Conservation (phyloP, 2,113 vertebrate genomes). For the Prionailurus viverrinus region DNA sequence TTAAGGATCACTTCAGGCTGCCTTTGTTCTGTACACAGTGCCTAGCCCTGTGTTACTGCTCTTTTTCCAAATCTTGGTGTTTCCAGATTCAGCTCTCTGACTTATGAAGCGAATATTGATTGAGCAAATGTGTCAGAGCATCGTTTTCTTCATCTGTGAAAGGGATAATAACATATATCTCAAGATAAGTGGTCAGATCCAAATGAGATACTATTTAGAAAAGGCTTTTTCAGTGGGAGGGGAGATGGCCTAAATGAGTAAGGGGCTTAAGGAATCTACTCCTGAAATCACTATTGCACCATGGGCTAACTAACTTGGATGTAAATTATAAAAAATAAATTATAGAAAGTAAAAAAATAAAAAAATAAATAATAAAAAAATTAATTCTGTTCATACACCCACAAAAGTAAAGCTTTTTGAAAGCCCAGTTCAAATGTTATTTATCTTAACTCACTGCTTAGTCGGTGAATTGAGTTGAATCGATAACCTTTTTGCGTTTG, state of each 20-base stretch:
- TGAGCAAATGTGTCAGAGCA: neutral
- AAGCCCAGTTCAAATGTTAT: conserved; percentile 29
- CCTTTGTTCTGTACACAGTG: neutral
- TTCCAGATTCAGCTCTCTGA: neutral
- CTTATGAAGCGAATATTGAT: too few relatives aligned
- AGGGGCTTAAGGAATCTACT: too few relatives aligned
- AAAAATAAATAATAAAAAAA: too few relatives aligned
- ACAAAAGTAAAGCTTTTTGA: neutral
- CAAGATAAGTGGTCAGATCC: neutral
- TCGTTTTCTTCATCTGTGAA: neutral
- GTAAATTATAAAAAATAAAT: too few relatives aligned
- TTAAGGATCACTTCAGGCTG: neutral
- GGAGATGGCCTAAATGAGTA: too few relatives aligned
- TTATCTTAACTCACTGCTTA: conserved; percentile 13
- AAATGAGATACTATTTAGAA: conserved; percentile 47
- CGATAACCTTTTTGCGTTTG: neutral
- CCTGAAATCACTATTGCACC: too few relatives aligned
- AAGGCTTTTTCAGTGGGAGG: neutral
- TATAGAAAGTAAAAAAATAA: too few relatives aligned
- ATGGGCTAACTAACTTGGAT: too few relatives aligned
- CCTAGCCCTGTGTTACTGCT: neutral
- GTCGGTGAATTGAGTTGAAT: neutral
- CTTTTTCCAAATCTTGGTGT: neutral
- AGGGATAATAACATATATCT: neutral
- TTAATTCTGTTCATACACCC: too few relatives aligned